Conservation (phyloP, 2,888 invertebrate genomes). For the Hyposoter didymator region DNA sequence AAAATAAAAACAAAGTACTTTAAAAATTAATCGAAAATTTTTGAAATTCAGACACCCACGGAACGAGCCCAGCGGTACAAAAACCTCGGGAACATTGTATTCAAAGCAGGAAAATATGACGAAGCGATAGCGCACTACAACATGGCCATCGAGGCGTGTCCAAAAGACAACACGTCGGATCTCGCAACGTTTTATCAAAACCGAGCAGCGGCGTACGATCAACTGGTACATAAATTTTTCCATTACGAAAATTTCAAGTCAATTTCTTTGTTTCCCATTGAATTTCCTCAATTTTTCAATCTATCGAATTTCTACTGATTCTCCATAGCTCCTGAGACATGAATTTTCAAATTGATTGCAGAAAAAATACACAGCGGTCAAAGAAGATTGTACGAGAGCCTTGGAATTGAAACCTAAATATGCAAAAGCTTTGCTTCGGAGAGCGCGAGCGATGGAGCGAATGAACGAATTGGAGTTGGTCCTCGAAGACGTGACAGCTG, state of each 20-base stretch:
- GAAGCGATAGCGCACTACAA: conserved; percentile 96
- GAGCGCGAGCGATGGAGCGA: conserved; percentile 93
- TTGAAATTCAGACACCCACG: conserved; percentile 86
- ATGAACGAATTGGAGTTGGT: conserved; percentile 92
- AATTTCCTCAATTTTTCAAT: background rate
- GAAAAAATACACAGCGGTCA: conserved; percentile 93
- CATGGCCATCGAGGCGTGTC: conserved; percentile 96
- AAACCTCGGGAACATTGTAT: conserved; percentile 94
- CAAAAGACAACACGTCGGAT: conserved; percentile 89
- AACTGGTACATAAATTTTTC: conserved; percentile 86
- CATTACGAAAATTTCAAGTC: background rate
- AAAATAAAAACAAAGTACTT: background rate
- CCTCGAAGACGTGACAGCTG: conserved; percentile 96
- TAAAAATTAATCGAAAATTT: background rate
- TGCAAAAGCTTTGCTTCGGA: conserved; percentile 93
- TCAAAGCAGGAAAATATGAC: conserved; percentile 94
- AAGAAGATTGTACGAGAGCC: conserved; percentile 94
- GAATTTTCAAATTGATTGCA: conserved; percentile 66
- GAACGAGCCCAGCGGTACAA: conserved; percentile 92
- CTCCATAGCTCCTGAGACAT: background rate
- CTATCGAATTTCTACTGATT: background rate
- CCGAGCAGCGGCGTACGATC: conserved; percentile 97
- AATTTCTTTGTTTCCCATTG: background rate
- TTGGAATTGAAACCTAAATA: conserved; percentile 94
- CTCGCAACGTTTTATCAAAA: conserved; percentile 98